These are phyloP conservation scores for Euura lappo DNA, from an alignment of 1,140 invertebrate genomes.

Conservation along the genomic window DNA sequence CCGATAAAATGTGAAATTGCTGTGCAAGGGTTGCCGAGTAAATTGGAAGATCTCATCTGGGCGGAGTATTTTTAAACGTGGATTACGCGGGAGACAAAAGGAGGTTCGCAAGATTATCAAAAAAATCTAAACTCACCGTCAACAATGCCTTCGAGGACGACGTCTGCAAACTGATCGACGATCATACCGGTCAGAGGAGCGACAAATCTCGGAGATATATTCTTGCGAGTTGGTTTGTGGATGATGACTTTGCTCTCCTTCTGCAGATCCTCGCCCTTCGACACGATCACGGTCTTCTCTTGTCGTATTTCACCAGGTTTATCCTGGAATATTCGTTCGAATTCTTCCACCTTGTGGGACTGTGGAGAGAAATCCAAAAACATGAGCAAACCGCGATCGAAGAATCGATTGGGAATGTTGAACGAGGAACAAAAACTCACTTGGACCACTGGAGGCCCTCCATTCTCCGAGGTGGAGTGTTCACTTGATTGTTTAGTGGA, in stretches of 20 bases:
- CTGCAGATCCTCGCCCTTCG: conserved; percentile 49
- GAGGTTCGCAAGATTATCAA: no score
- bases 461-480: conserved; percentile 54
- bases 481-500: conserved; percentile 47
- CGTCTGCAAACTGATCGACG: conserved; percentile 75
- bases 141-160: conserved; percentile 75
- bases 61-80: not conserved
- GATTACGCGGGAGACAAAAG: no score
- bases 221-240: conserved; percentile 63
- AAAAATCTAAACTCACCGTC: conserved; percentile 63
- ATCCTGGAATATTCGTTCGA: conserved; percentile 57
- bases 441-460: conserved; percentile 53
- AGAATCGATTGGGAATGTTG: conserved; percentile 7
- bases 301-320: conserved; percentile 49
- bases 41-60: not conserved
- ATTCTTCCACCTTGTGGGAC: conserved; percentile 62
- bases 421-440: conserved; percentile 28
- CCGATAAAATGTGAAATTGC: no score
- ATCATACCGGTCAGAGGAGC: conserved; percentile 75
- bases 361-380: conserved; percentile 17
- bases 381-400: not conserved
- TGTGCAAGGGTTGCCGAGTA: not conserved
- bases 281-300: conserved; percentile 55
- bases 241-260: conserved; percentile 31
- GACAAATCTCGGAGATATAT: conserved; percentile 71